A percentile compares a stretch with the other conserved stretches of the same genome.
These are phyloP conservation scores for Pomatorhinus ruficollis DNA, from an alignment of 2,113 vertebrate species.

Conservation along the genomic window DNA sequence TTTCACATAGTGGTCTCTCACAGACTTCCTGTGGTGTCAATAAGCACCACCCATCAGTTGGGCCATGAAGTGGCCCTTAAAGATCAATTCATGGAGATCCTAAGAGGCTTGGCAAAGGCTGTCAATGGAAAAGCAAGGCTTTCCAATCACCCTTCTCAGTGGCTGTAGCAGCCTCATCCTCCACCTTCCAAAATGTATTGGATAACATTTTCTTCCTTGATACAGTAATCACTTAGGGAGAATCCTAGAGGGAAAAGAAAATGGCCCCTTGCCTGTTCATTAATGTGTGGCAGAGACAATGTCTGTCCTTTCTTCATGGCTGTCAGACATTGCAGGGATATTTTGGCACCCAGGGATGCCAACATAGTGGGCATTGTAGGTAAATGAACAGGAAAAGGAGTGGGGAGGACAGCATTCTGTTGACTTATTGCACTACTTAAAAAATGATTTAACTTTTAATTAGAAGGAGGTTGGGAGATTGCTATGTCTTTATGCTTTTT, in stretches of 20 bases:
- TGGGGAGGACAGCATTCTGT: background rate
- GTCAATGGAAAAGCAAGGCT: background rate
- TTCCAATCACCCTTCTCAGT: background rate
- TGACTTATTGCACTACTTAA: background rate
- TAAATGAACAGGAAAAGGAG: background rate
- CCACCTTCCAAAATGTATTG: background rate
- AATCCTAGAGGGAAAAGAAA: background rate
- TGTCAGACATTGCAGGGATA: background rate
- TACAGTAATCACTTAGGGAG: background rate
- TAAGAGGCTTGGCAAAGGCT: background rate
- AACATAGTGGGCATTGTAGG: background rate
- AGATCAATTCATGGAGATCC: background rate
- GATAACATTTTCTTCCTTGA: background rate
- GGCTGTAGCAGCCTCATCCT: background rate
- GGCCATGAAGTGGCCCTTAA: background rate
- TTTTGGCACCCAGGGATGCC: background rate
- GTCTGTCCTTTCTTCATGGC: background rate
- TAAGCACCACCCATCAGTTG: background rate
- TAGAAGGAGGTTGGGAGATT: background rate
- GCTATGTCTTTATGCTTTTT: background rate
- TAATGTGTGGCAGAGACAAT: background rate
- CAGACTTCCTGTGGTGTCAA: background rate
- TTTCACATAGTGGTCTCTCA: background rate
- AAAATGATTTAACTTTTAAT: background rate
- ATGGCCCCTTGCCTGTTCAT: accelerated